A percentile compares a stretch with the other conserved stretches of the same genome.
Conservation (phyloP, 2,113 vertebrate genomes). For the Camarhynchus parvulus region DNA sequence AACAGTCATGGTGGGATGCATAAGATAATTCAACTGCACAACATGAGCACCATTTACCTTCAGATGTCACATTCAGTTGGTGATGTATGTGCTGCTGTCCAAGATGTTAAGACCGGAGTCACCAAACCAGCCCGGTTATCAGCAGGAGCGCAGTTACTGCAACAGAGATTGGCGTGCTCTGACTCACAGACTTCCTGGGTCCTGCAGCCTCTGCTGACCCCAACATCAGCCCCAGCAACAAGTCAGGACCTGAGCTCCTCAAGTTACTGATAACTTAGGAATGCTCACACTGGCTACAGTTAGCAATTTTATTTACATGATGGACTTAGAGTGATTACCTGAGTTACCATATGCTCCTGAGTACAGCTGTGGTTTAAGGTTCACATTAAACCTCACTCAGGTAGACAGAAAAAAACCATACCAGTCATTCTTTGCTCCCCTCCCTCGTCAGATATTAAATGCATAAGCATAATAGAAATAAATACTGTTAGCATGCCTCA, state of each 20-base stretch:
- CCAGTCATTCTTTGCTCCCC: background rate
- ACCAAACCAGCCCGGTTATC: background rate
- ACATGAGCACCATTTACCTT: background rate
- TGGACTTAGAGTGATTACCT: background rate
- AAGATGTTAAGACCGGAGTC: background rate
- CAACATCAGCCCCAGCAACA: background rate
- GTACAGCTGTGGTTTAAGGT: background rate
- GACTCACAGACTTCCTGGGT: background rate
- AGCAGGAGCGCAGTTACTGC: background rate
- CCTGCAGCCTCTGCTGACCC: background rate
- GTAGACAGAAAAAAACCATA: background rate
- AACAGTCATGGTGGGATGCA: background rate
- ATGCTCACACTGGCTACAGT: background rate
- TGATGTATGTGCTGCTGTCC: background rate
- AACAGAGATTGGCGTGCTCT: background rate
- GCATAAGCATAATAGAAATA: background rate
- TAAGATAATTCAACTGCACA: background rate
- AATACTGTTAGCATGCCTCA: background rate
- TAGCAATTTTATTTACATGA: background rate
- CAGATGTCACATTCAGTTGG: background rate
- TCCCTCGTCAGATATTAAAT: background rate
- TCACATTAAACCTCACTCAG: background rate
- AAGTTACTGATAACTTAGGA: background rate
- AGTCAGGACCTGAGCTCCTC: background rate
- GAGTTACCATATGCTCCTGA: background rate